Conservation (phyloP, 2,113 vertebrate species). For the Lamprologus callipterus region DNA sequence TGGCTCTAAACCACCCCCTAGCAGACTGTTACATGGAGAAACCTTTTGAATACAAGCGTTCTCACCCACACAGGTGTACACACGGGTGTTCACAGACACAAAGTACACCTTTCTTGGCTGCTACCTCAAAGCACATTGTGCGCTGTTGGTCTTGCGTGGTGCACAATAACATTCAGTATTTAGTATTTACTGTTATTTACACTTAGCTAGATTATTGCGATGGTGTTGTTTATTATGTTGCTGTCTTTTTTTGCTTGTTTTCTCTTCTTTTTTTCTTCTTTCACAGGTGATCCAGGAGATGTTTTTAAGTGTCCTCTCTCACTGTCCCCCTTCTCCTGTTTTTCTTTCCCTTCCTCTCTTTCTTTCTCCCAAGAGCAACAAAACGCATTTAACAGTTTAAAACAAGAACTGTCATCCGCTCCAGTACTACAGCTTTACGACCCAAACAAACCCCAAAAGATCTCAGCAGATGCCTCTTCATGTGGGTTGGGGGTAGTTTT, state of each 20-base stretch:
- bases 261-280: neutral
- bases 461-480: no score
- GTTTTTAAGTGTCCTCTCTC: neutral
- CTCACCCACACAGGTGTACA: neutral
- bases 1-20: neutral
- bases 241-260: neutral
- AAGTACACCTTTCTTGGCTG: neutral
- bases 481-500: accelerated
- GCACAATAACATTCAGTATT: neutral
- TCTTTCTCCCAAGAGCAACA: neutral
- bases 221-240: neutral
- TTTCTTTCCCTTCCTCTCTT: neutral
- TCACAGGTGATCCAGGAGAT: neutral
- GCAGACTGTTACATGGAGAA: neutral
- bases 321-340: neutral
- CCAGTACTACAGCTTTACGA: accelerated
- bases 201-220: neutral
- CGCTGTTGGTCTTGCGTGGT: neutral
- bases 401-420: accelerated
- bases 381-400: accelerated
- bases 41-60: neutral
- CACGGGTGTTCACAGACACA: neutral
- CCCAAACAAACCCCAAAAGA: no score
- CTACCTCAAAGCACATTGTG: neutral
- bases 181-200: neutral